Evolutionary conservation across 2,113 vertebrate genomes (phyloP), one percentile per base, ranked within the genome.

Genomic region (Elephas maximus): DNA sequence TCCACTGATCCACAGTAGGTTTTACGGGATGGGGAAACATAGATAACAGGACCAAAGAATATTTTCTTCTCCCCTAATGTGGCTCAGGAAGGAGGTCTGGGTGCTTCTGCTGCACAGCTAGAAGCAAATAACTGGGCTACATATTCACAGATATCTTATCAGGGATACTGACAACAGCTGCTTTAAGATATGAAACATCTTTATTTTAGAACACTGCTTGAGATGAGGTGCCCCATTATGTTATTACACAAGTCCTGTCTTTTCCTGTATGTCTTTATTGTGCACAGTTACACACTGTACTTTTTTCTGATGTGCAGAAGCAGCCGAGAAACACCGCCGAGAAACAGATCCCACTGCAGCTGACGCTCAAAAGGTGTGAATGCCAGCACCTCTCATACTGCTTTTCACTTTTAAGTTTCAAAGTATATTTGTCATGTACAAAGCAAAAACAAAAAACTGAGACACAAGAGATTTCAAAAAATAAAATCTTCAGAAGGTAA

Each of bases 381-480:
- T 48, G 21, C 33, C 69, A 95, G 57, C 74, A 30, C 44, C 88
- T 87, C 69, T 88, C 69, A 77, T 60, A 57, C 14, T 2, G 9
- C 44, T 90, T 67, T 76, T 71, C 78, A 80, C 63, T 69, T 85
- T 82, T 45, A 73, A 89, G 20, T 87, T 12, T 73, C 74, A 74
- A 82, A 79, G 30, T 44, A 10, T 44, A 30, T 65, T 71, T 90
- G 80, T 78, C 86, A 88, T 10, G 48, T 71, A 83, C 30, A 79
- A 89, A 92, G 88, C 62, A 74, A 91, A 90, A 96, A 51, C 33
- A 21, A 94, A 89, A 69, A 76, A 67, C 21, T 14, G 28, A 94
- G 45, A 74, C 53, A 30, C 18, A 83, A 83, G 91, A 82, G 18
- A 77, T 76, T 71, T 48, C 33, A 12, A 37, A 69, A 90, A 76